These are phyloP conservation scores for Sitta carolinensis DNA, from an alignment of 2,797 vertebrate species.

Conservation along the genomic window DNA sequence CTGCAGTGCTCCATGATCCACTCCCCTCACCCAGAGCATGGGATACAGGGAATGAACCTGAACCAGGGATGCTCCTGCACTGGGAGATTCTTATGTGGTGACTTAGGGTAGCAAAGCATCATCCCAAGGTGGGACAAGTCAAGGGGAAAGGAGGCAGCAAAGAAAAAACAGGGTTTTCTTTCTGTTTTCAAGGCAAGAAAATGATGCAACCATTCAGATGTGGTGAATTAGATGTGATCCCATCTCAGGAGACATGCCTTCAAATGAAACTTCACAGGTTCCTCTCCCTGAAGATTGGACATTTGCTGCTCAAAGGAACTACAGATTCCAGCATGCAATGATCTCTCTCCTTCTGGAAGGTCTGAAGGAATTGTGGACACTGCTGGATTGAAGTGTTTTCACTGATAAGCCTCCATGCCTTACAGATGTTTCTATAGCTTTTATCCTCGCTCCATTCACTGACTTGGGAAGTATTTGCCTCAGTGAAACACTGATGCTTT, in stretches of 20 bases:
- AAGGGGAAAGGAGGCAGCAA: neutral
- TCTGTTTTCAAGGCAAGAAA: neutral
- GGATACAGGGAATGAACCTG: neutral
- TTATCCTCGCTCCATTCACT: neutral
- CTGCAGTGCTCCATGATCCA: neutral
- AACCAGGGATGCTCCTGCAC: neutral
- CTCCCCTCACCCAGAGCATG: accelerated
- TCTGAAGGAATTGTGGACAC: neutral
- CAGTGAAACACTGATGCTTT: neutral
- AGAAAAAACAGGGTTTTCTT: neutral
- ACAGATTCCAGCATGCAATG: neutral
- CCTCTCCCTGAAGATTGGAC: neutral
- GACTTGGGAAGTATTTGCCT: neutral
- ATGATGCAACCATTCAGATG: neutral
- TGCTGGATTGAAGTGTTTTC: neutral
- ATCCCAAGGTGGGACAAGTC: neutral
- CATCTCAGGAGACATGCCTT: neutral
- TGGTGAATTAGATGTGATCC: neutral
- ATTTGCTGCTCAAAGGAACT: neutral
- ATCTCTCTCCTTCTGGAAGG: neutral
- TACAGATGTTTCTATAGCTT: neutral
- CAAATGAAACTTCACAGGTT: neutral
- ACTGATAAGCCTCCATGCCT: neutral
- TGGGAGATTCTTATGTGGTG: neutral
- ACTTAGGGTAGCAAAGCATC: neutral